Percentiles rank a stretch among this genome's conserved stretches.
Evolutionary conservation across 1,140 invertebrate species (phyloP).

Genomic region (Drosophila melanogaster): Release_6_plus_ISO1_MT NT_037436.4:16502001-16502500

Average conservation of each 20-base stretch:
- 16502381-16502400: conserved; percentile 80
- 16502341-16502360: conserved; percentile 1
- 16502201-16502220: conserved; percentile 12
- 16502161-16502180: conserved; percentile 14
- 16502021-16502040: too few relatives aligned
- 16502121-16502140: conserved; percentile 3
- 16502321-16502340: conserved; percentile 41
- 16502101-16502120: too few relatives aligned
- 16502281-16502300: conserved; percentile 60
- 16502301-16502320: conserved; percentile 63
- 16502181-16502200: not conserved
- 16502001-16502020: too few relatives aligned
- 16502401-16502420: conserved; percentile 77
- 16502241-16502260: conserved; percentile 55
- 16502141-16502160: conserved; percentile 21
- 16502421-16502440: conserved; percentile 67
- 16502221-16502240: conserved; percentile 6
- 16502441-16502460: conserved; percentile 81
- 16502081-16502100: not conserved
- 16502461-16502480: conserved; percentile 77
- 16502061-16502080: not conserved
- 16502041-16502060: not conserved
- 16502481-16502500: conserved; percentile 64
- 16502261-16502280: conserved; percentile 28
- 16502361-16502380: conserved; percentile 29